Conservation (phyloP, 1,140 invertebrate genomes). For the Ladona fulva region DNA sequence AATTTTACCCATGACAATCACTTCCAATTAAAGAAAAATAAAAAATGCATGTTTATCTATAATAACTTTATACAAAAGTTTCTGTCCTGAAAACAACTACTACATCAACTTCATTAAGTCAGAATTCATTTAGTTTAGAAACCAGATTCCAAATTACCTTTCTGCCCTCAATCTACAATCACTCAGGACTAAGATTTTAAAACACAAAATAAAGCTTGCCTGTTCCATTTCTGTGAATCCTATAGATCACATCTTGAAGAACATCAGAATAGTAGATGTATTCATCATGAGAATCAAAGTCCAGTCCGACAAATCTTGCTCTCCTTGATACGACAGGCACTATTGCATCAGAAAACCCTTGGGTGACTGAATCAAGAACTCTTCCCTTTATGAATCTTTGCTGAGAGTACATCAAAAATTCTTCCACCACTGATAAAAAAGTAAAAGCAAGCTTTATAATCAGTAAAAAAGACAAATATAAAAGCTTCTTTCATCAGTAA, state of each 20-base stretch:
- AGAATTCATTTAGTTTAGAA: too few relatives aligned
- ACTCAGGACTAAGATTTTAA: too few relatives aligned
- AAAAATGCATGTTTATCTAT: too few relatives aligned
- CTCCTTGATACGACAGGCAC: conserved; percentile 78
- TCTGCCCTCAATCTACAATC: too few relatives aligned
- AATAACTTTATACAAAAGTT: too few relatives aligned
- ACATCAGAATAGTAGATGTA: conserved; percentile 97
- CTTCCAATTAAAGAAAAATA: too few relatives aligned
- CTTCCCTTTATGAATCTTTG: conserved; percentile 95
- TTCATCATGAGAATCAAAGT: conserved; percentile 85
- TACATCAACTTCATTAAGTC: too few relatives aligned
- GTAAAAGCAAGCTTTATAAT: conserved; percentile 12
- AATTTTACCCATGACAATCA: too few relatives aligned
- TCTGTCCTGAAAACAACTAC: too few relatives aligned
- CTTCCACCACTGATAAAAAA: conserved; percentile 53
- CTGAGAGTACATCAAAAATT: conserved; percentile 95
- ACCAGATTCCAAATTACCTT: too few relatives aligned
- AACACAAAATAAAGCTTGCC: conserved; percentile 34
- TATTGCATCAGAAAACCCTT: conserved; percentile 91
- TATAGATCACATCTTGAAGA: conserved; percentile 91
- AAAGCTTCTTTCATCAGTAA: neutral
- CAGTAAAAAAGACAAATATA: neutral
- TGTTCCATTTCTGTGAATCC: conserved; percentile 80
- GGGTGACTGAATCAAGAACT: conserved; percentile 77
- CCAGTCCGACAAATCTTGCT: conserved; percentile 92